phyloP scores from a whole-genome alignment of 2,888 invertebrate species.

The Plemyria rubiginata region DNA sequence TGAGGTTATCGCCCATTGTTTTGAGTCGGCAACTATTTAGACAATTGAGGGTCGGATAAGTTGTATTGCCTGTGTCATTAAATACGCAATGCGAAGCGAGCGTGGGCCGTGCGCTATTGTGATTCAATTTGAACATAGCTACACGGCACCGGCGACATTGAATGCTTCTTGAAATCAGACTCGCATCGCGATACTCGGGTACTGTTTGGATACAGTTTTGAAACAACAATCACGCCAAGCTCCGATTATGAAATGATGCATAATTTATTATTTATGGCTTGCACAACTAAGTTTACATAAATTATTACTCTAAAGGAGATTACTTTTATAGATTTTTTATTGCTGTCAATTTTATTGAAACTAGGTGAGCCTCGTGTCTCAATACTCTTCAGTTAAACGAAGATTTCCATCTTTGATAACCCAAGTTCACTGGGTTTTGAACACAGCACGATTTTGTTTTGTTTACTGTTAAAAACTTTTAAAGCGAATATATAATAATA shows the following conservation, averaged over 20 bases:
- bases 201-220: slow-evolving; percentile 66
- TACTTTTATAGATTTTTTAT: slow-evolving; percentile 45
- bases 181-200: slow-evolving; percentile 54
- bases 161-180: slow-evolving; percentile 72
- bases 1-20: slow-evolving; percentile 63
- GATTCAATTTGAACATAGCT: slow-evolving; percentile 65
- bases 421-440: slow-evolving; percentile 3
- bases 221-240: slow-evolving; percentile 63
- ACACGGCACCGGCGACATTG: slow-evolving; percentile 70
- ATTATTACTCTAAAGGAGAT: slow-evolving; percentile 46
- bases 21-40: slow-evolving; percentile 62
- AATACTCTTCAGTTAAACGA: slow-evolving; percentile 9
- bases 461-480: background rate
- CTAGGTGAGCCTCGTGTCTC: slow-evolving; percentile 16
- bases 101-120: slow-evolving; percentile 73
- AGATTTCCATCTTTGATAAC: slow-evolving; percentile 16
- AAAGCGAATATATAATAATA: background rate
- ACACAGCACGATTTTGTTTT: background rate
- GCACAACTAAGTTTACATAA: slow-evolving; percentile 47
- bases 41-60: slow-evolving; percentile 60
- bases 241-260: slow-evolving; percentile 53
- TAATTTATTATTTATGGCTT: slow-evolving; percentile 46
- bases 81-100: slow-evolving; percentile 52
- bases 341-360: slow-evolving; percentile 19
- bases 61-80: slow-evolving; percentile 50